These are phyloP conservation scores for Chelonus insularis DNA, from an alignment of 1,140 invertebrate genomes.

Conservation along the genomic window DNA sequence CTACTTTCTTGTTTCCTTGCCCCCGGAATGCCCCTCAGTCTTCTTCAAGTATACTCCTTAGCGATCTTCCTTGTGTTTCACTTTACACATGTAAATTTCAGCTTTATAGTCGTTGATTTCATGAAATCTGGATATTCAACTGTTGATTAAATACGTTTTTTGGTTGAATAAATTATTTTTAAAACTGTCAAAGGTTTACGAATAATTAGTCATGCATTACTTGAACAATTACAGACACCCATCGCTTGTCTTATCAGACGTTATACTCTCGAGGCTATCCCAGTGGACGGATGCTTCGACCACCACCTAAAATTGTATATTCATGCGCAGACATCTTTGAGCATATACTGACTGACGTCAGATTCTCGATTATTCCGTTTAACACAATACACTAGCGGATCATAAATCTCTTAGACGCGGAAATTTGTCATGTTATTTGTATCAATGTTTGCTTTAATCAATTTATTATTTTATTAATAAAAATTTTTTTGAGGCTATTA, in stretches of 20 bases:
- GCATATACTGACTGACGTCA: slow-evolving; percentile 10
- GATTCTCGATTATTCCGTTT: slow-evolving; percentile 7
- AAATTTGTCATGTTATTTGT: too few relatives aligned
- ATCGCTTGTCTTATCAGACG: slow-evolving; percentile 48
- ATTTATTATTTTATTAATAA: neutral
- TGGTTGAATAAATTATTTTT: too few relatives aligned
- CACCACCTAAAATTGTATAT: slow-evolving; percentile 9
- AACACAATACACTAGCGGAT: neutral
- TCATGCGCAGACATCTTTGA: slow-evolving; percentile 15
- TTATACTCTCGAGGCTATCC: slow-evolving; percentile 36
- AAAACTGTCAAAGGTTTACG: too few relatives aligned
- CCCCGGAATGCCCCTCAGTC: neutral
- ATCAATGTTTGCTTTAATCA: too few relatives aligned
- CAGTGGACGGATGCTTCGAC: slow-evolving; percentile 16
- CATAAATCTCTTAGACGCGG: neutral
- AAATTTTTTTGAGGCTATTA: neutral
- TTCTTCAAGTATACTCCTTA: neutral
- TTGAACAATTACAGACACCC: slow-evolving; percentile 32
- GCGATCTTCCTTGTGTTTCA: neutral
- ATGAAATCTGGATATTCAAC: too few relatives aligned
- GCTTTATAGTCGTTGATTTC: neutral
- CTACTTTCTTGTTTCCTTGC: neutral
- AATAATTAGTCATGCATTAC: neutral
- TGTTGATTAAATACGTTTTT: too few relatives aligned
- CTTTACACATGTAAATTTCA: too few relatives aligned